Evolutionary conservation across 35 echinoderm and acorn worm genomes (phyloP).

Genomic region (Patiria miniata): DNA sequence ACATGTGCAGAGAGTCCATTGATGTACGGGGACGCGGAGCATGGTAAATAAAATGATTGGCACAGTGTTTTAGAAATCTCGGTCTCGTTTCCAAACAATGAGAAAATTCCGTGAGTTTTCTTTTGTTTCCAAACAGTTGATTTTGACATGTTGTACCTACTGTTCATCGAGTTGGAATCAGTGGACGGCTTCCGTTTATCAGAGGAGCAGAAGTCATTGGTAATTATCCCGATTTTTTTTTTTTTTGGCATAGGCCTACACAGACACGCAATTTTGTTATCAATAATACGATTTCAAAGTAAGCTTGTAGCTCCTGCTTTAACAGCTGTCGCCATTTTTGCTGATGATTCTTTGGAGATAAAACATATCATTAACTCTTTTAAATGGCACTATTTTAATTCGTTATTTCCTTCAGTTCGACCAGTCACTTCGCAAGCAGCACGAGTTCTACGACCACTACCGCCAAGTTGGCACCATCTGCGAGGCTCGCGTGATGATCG

Average conservation of each 20-base stretch:
- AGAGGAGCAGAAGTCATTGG: background rate
- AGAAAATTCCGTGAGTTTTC: too few species aligned
- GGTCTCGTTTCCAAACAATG: too few species aligned
- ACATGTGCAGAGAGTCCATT: slow-evolving; percentile 32
- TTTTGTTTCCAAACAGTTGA: background rate
- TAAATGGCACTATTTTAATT: too few species aligned
- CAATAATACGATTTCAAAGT: too few species aligned
- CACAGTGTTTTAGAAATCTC: too few species aligned
- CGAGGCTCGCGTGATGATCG: slow-evolving; percentile 27
- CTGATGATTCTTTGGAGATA: too few species aligned
- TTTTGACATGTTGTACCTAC: background rate
- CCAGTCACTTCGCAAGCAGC: slow-evolving; percentile 19
- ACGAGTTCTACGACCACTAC: slow-evolving; percentile 28
- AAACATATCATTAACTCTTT: too few species aligned
- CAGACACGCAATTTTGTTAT: too few species aligned
- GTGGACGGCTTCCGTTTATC: background rate
- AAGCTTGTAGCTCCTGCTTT: too few species aligned
- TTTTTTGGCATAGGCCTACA: too few species aligned
- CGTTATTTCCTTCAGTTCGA: slow-evolving; percentile 22
- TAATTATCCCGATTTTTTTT: background rate
- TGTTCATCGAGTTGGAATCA: slow-evolving; percentile 6
- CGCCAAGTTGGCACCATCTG: slow-evolving; percentile 6
- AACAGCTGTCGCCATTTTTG: too few species aligned
- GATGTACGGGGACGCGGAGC: background rate
- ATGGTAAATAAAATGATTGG: too few species aligned